A percentile compares a stretch with the other conserved stretches of the same genome.
phyloP scores from a whole-genome alignment of 2,113 vertebrate species.

The Sprattus sprattus region DNA sequence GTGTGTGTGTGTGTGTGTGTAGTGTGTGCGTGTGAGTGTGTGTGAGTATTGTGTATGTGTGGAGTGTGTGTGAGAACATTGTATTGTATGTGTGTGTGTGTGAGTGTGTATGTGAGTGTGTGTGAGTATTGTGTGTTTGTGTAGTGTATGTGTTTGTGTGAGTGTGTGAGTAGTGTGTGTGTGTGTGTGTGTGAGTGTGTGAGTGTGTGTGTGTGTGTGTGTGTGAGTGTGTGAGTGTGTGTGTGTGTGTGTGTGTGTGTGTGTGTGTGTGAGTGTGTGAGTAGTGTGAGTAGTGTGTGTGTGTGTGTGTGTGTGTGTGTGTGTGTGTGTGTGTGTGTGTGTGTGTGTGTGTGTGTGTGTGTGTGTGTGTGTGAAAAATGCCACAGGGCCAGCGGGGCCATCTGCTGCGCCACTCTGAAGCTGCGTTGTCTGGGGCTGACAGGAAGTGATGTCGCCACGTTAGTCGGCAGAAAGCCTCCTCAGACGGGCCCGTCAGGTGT shows the following conservation, averaged over 20 bases:
- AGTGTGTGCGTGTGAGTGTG: too few species aligned
- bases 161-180: background rate
- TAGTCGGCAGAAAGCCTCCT: background rate
- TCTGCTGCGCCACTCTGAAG: background rate
- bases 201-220: background rate
- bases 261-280: background rate
- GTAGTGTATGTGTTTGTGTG: background rate
- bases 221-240: background rate
- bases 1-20: background rate
- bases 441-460: background rate
- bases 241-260: background rate
- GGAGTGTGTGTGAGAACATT: conserved; percentile 1
- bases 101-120: background rate
- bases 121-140: background rate
- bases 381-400: background rate
- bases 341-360: background rate
- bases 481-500: background rate
- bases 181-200: background rate
- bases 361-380: background rate
- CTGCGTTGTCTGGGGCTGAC: background rate
- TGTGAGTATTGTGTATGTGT: background rate
- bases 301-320: background rate
- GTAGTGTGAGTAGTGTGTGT: background rate
- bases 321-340: background rate
- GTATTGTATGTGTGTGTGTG: background rate